Conservation (phyloP, 64 coral and sea anemone species). For the Actinia equina region DNA sequence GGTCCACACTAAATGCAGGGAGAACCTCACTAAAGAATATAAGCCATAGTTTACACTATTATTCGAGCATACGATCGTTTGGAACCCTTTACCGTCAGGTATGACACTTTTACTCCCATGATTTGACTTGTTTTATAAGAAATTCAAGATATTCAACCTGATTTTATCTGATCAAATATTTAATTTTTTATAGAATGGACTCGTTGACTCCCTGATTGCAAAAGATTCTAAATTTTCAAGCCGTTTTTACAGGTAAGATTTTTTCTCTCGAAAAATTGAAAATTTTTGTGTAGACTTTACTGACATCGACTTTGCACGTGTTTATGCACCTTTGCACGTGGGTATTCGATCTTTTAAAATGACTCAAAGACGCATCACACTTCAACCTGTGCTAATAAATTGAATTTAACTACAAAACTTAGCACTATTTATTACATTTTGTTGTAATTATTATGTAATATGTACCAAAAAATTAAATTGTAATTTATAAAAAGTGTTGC, state of each 20-base stretch:
- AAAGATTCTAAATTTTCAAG: slow-evolving; percentile 4
- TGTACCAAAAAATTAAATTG: too few species aligned
- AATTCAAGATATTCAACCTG: background rate
- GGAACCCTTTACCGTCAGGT: slow-evolving; percentile 24
- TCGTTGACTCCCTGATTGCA: slow-evolving; percentile 12
- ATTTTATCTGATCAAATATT: background rate
- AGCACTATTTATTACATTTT: too few species aligned
- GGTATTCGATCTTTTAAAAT: too few species aligned
- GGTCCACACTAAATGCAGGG: slow-evolving; percentile 27
- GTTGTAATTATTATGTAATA: too few species aligned
- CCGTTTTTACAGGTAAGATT: slow-evolving; percentile 47
- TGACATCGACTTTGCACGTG: too few species aligned
- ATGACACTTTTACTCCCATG: background rate
- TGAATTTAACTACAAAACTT: too few species aligned
- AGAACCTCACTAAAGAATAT: slow-evolving; percentile 37
- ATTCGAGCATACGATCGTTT: slow-evolving; percentile 17
- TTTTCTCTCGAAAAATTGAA: background rate
- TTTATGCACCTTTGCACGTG: too few species aligned
- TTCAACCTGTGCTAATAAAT: too few species aligned
- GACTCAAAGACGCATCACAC: too few species aligned
- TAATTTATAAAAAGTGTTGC: too few species aligned
- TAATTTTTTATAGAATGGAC: slow-evolving; percentile 5
- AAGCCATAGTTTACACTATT: background rate
- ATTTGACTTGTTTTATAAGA: background rate
- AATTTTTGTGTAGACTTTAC: too few species aligned